phyloP scores from a whole-genome alignment of 1,140 invertebrate genomes.

The Eumaeus atala region DNA sequence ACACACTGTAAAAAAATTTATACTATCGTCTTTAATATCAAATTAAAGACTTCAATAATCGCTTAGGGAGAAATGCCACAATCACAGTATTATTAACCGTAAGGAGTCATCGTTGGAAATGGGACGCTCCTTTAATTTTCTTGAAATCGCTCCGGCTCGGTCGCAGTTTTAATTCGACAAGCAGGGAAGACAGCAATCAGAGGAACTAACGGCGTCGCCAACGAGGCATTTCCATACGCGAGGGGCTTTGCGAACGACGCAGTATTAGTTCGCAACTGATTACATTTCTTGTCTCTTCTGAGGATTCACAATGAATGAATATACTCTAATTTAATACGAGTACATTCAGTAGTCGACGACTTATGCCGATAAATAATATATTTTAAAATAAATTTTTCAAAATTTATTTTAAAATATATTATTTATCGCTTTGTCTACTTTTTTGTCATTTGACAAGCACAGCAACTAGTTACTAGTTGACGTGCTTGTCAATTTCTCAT shows the following conservation, averaged over 20 bases:
- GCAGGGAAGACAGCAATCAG: slow-evolving; percentile 58
- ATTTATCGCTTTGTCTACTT: too few relatives aligned
- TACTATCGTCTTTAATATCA: too few relatives aligned
- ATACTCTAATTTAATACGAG: neutral
- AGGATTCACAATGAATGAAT: slow-evolving; percentile 57
- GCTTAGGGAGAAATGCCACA: slow-evolving; percentile 28
- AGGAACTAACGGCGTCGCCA: slow-evolving; percentile 63
- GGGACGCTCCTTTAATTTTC: slow-evolving; percentile 63
- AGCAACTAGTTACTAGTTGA: too few relatives aligned
- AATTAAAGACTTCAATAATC: neutral
- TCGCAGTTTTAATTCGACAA: slow-evolving; percentile 63
- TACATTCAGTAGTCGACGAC: too few relatives aligned
- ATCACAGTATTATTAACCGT: slow-evolving; percentile 60
- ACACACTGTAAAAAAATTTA: too few relatives aligned
- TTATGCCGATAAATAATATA: too few relatives aligned
- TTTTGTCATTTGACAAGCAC: too few relatives aligned
- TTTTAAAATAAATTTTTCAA: too few relatives aligned
- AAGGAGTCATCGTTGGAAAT: slow-evolving; percentile 50
- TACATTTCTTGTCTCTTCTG: slow-evolving; percentile 59
- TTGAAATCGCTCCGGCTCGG: slow-evolving; percentile 50
- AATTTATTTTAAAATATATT: too few relatives aligned
- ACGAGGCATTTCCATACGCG: slow-evolving; percentile 68
- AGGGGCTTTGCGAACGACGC: slow-evolving; percentile 55
- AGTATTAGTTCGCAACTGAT: slow-evolving; percentile 68
- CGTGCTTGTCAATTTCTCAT: too few relatives aligned